These are phyloP conservation scores for Norana najaformis DNA, from an alignment of 2,888 invertebrate genomes.

Conservation along the genomic window DNA sequence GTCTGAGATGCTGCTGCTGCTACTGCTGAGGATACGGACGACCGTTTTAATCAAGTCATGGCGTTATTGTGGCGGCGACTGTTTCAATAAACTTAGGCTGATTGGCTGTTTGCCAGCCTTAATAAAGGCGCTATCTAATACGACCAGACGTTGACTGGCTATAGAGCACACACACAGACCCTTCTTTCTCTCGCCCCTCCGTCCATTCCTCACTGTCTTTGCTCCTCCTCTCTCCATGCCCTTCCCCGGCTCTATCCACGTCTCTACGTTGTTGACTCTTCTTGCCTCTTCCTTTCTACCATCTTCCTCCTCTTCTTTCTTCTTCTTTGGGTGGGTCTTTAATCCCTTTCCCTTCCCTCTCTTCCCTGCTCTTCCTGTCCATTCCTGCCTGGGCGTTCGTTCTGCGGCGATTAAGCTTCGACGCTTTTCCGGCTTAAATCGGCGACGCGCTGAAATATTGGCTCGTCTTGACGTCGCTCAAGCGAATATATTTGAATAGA, in stretches of 20 bases:
- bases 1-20: not conserved
- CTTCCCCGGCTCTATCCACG: not conserved
- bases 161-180: not conserved
- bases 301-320: not conserved
- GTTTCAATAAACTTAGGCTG: constrained; percentile 26
- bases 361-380: not conserved
- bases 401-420: not conserved
- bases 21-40: not conserved
- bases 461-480: constrained; percentile 8
- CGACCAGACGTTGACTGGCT: constrained; percentile 1
- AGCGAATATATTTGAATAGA: constrained; percentile 19
- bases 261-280: constrained; percentile 3
- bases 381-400: not conserved
- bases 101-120: constrained; percentile 20
- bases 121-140: constrained; percentile 25
- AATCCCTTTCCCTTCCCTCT: not conserved
- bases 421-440: constrained; percentile 13
- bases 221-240: not conserved
- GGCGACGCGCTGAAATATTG: constrained; percentile 18
- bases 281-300: not conserved
- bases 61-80: constrained; percentile 8
- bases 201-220: not conserved
- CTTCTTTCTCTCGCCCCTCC: not conserved
- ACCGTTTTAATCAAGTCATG: constrained; percentile 19
- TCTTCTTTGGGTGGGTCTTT: not conserved